These are phyloP conservation scores for Perithous albicinctus DNA, from an alignment of 2,888 invertebrate species.

Conservation along the genomic window DNA sequence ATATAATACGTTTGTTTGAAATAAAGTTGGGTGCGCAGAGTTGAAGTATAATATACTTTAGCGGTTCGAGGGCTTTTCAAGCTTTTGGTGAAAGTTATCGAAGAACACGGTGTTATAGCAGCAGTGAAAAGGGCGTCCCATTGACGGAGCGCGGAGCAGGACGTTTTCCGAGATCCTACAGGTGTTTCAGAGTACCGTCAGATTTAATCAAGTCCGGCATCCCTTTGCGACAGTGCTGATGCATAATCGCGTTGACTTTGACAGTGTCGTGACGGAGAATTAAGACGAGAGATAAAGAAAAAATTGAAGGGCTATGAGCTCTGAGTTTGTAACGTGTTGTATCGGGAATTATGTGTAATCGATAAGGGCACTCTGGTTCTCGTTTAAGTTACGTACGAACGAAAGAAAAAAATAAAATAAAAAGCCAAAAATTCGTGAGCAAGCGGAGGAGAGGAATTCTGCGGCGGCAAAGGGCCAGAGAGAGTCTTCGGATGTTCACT, in stretches of 20 bases:
- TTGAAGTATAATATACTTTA: background rate
- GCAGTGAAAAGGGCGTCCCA: background rate
- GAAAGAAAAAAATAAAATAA: no score
- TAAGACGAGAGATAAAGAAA: background rate
- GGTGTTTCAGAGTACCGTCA: conserved; percentile 29
- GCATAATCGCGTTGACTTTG: background rate
- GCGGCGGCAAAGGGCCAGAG: background rate
- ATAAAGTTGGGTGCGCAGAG: background rate
- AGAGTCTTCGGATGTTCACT: background rate
- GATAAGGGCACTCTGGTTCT: background rate
- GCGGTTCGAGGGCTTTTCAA: no score
- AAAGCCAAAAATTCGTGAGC: no score
- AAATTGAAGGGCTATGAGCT: background rate
- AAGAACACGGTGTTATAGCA: background rate
- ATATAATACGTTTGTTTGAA: background rate
- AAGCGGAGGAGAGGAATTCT: background rate
- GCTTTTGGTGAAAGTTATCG: conserved; percentile 35
- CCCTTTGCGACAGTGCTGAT: background rate
- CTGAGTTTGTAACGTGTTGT: background rate
- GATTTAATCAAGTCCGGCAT: background rate
- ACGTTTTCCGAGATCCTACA: conserved; percentile 49
- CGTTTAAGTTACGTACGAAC: background rate
- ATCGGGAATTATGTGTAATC: background rate
- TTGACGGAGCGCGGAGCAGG: conserved; percentile 1
- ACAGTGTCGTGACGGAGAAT: background rate